Conservation (phyloP, 1,140 invertebrate species). For the Drosophila virilis region DNA sequence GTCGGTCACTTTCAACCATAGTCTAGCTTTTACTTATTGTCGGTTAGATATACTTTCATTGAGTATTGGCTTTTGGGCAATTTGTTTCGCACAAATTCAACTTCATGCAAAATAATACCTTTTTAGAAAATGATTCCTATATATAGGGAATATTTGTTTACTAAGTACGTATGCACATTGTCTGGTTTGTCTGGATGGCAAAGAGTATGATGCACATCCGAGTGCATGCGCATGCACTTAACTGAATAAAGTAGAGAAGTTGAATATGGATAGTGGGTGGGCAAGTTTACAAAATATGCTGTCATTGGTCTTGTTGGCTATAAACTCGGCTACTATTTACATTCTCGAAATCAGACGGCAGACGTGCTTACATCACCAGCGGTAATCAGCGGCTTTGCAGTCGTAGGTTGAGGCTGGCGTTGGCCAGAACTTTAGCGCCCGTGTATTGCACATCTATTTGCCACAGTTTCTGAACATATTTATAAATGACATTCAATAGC, state of each 20-base stretch:
- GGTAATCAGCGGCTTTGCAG: slow-evolving; percentile 17
- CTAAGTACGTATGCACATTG: too few species aligned
- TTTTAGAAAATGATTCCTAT: too few species aligned
- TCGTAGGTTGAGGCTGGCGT: slow-evolving; percentile 32
- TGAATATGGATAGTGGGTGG: slow-evolving; percentile 39
- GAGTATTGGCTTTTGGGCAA: too few species aligned
- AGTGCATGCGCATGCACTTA: slow-evolving; percentile 1
- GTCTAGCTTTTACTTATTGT: too few species aligned
- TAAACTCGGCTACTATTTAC: slow-evolving; percentile 20
- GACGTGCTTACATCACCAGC: slow-evolving; percentile 49
- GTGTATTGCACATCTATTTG: slow-evolving; percentile 74
- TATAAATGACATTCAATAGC: slow-evolving; percentile 57
- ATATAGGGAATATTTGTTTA: too few species aligned
- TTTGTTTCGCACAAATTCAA: too few species aligned
- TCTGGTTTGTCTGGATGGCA: neutral
- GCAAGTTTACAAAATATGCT: slow-evolving; percentile 42
- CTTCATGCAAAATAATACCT: too few species aligned
- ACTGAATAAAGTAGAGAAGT: slow-evolving; percentile 23
- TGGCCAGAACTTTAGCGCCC: slow-evolving; percentile 31
- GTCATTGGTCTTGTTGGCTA: slow-evolving; percentile 4
- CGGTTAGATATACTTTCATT: too few species aligned
- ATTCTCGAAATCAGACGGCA: slow-evolving; percentile 22
- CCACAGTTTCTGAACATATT: slow-evolving; percentile 53
- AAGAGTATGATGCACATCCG: neutral
- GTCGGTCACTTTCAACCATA: too few species aligned